phyloP scores from a whole-genome alignment of 2,888 invertebrate genomes.

The Caenorhabditis drosophilae region DNA sequence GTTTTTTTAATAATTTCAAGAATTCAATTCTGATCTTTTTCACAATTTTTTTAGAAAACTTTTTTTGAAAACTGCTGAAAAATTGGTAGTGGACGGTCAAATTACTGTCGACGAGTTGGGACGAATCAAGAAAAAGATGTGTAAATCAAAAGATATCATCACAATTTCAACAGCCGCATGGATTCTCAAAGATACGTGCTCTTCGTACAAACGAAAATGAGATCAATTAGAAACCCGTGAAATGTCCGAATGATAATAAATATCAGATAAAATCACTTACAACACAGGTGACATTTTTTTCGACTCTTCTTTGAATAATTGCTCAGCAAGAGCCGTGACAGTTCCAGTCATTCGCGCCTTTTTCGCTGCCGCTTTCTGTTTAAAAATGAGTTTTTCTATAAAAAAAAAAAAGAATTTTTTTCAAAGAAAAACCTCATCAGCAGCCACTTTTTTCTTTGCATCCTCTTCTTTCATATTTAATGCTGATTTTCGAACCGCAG shows the following conservation, averaged over 20 bases:
- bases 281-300: constrained; percentile 12
- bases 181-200: constrained; percentile 2
- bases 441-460: constrained; percentile 55
- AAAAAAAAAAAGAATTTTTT: background rate
- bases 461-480: constrained; percentile 66
- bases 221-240: background rate
- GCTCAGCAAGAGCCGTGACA: constrained; percentile 48
- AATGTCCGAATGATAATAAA: background rate
- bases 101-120: constrained; percentile 10
- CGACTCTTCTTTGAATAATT: constrained; percentile 12
- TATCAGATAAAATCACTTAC: constrained; percentile 7
- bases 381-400: too few species aligned
- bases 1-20: too few species aligned
- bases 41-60: constrained; percentile 15
- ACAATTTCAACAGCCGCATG: constrained; percentile 2
- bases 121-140: constrained; percentile 5
- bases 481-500: constrained; percentile 57
- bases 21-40: background rate
- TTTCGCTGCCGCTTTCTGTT: constrained; percentile 51
- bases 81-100: constrained; percentile 11
- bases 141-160: background rate
- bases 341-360: constrained; percentile 57
- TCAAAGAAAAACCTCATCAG: constrained; percentile 37
- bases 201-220: too few species aligned
- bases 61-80: constrained; percentile 5